Evolutionary conservation across 2,113 vertebrate genomes (phyloP).

Genomic region (Electrona antarctica): DNA sequence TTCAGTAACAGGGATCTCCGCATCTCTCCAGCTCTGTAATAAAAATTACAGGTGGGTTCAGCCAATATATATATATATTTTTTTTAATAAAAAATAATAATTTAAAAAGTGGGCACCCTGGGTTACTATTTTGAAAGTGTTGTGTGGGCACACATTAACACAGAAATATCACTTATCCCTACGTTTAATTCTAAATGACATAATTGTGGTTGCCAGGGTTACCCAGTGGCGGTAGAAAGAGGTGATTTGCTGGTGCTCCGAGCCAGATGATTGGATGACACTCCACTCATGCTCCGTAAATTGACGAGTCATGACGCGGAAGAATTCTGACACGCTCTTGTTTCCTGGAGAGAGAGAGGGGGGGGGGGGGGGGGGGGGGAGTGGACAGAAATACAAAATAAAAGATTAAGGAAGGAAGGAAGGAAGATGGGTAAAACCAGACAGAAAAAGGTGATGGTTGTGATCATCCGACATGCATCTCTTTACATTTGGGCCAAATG

Average conservation of each 20-base stretch:
- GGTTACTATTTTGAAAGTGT: no score
- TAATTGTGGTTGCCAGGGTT: conserved; percentile 69
- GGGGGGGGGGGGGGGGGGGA: conserved; percentile 3
- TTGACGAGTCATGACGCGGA: conserved; percentile 95
- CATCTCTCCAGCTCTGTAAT: no score
- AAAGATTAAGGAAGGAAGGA: background rate
- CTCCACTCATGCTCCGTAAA: conserved; percentile 92
- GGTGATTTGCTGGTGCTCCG: conserved; percentile 87
- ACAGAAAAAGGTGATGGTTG: no score
- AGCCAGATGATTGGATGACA: conserved; percentile 83
- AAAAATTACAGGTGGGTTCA: no score
- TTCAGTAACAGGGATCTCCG: no score
- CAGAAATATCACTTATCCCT: background rate
- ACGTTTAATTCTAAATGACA: no score
- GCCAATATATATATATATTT: no score
- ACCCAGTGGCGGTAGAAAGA: conserved; percentile 97
- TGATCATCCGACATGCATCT: no score
- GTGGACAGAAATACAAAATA: background rate
- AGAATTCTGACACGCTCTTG: conserved; percentile 89
- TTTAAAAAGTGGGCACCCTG: no score
- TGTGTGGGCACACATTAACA: no score
- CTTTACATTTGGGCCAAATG: no score
- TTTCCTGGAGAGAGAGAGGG: conserved; percentile 78
- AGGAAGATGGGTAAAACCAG: background rate
- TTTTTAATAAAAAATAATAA: no score